Conservation (phyloP, 2,113 vertebrate genomes). For the Lontra canadensis region DNA sequence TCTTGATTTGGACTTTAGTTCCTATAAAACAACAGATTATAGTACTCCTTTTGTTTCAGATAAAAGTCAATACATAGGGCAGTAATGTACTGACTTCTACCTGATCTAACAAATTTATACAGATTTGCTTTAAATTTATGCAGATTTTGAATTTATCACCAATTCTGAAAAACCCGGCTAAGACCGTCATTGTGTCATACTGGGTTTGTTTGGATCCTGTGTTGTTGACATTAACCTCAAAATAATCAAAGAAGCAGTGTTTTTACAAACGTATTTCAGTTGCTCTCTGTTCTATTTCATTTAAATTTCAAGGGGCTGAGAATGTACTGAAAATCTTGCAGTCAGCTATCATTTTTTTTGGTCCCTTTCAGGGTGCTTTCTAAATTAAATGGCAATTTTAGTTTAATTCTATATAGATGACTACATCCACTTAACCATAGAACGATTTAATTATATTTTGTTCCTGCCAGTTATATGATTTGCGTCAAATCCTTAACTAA, state of each 20-base stretch:
- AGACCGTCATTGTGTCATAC: neutral
- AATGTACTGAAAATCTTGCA: neutral
- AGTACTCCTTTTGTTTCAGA: conserved; percentile 18
- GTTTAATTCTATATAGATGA: conserved; percentile 40
- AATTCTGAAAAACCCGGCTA: neutral
- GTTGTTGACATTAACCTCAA: conserved; percentile 15
- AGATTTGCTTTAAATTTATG: conserved; percentile 48
- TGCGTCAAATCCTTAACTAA: neutral
- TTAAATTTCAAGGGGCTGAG: neutral
- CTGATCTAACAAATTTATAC: conserved; percentile 42
- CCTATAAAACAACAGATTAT: conserved; percentile 30
- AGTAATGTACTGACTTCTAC: neutral
- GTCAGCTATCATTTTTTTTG: neutral
- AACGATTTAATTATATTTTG: conserved; percentile 14
- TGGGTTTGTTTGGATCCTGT: neutral
- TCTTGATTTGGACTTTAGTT: conserved; percentile 56
- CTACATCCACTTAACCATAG: neutral
- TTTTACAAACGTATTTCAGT: neutral
- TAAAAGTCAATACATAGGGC: neutral
- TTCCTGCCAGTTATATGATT: conserved; percentile 5
- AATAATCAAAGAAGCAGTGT: neutral
- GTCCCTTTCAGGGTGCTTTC: neutral
- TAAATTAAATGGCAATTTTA: conserved; percentile 24
- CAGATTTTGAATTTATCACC: conserved; percentile 46
- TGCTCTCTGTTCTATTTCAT: neutral